These are phyloP conservation scores for Leptopilina syphax DNA, from an alignment of 2,888 invertebrate species.

Conservation along the genomic window DNA sequence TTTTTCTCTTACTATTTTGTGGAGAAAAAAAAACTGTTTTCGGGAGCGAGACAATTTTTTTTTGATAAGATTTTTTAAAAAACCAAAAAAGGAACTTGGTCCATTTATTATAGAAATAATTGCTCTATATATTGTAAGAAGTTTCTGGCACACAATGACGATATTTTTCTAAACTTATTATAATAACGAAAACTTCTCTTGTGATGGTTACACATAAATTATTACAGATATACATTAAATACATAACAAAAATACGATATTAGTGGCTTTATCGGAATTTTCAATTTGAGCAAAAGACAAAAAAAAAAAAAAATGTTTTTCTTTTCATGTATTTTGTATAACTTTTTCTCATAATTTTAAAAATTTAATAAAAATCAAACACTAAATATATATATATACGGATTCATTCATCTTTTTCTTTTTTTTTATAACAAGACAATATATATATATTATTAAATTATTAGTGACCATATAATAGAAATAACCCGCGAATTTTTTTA, in stretches of 20 bases:
- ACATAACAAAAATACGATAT: neutral
- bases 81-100: slow-evolving; percentile 12
- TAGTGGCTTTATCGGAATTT: slow-evolving; percentile 26
- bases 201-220: slow-evolving; percentile 43
- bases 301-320: neutral
- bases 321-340: neutral
- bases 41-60: neutral
- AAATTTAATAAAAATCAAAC: slow-evolving; percentile 26
- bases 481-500: slow-evolving; percentile 62
- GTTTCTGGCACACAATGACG: slow-evolving; percentile 63
- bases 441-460: slow-evolving; percentile 50
- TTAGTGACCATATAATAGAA: slow-evolving; percentile 65
- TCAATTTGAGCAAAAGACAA: slow-evolving; percentile 27
- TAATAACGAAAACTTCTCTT: slow-evolving; percentile 51
- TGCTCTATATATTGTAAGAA: slow-evolving; percentile 51
- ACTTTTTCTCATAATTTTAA: slow-evolving; percentile 16
- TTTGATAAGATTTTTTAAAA: neutral
- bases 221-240: slow-evolving; percentile 27
- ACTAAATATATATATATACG: slow-evolving; percentile 10
- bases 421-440: slow-evolving; percentile 63
- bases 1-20: neutral
- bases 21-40: neutral
- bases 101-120: slow-evolving; percentile 25
- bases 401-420: neutral
- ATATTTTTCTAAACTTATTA: slow-evolving; percentile 21